Conservation (phyloP, 2,888 invertebrate species). For the Cryptocheilus praepositus region DNA sequence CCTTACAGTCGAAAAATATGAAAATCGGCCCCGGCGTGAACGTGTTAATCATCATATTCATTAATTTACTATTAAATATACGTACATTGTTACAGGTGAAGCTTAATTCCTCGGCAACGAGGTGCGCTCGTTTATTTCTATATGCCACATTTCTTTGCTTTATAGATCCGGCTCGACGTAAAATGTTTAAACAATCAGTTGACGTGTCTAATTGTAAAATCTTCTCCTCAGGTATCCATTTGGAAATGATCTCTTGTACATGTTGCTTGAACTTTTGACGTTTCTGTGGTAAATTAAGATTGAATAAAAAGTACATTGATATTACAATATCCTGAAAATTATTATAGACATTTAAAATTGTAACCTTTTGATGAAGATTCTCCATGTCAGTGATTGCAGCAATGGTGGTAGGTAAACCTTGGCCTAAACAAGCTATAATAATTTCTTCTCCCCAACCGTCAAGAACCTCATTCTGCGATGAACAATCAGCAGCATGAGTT, state of each 20-base stretch:
- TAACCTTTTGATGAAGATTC: conserved; percentile 81
- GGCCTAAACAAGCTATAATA: conserved; percentile 86
- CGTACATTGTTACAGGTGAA: conserved; percentile 77
- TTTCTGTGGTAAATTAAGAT: conserved; percentile 73
- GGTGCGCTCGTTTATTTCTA: conserved; percentile 88
- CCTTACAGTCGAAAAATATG: too few species aligned
- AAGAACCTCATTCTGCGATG: conserved; percentile 79
- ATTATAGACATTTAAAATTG: not conserved
- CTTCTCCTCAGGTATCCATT: conserved; percentile 90
- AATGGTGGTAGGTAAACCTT: conserved; percentile 88
- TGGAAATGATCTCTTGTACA: conserved; percentile 80
- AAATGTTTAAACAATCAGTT: conserved; percentile 84
- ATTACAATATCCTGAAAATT: not conserved
- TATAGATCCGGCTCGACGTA: conserved; percentile 87
- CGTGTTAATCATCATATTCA: not conserved
- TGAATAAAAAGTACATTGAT: not conserved
- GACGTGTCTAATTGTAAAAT: conserved; percentile 85
- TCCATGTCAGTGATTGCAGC: conserved; percentile 86
- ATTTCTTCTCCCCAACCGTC: conserved; percentile 89
- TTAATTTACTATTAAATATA: conserved; percentile 19
- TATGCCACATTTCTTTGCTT: conserved; percentile 85
- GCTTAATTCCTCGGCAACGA: conserved; percentile 88
- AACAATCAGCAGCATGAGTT: conserved; percentile 74
- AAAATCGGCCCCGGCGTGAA: too few species aligned
- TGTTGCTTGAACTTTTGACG: conserved; percentile 81